Conservation (phyloP, 1,140 invertebrate species). For the Alviniconcha marisindica region DNA sequence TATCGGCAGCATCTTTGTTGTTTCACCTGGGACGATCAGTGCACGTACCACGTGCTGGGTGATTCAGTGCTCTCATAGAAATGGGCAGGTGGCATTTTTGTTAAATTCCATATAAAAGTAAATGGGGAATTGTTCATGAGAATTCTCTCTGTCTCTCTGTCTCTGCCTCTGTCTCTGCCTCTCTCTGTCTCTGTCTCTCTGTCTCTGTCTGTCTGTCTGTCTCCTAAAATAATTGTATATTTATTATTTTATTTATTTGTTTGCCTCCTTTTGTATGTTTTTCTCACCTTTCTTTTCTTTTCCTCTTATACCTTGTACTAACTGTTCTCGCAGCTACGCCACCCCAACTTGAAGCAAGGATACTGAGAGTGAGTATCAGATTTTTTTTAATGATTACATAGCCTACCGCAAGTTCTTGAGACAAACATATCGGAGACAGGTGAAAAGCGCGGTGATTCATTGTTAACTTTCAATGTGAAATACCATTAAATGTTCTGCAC, state of each 20-base stretch:
- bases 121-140: slow-evolving; percentile 58
- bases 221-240: neutral
- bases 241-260: neutral
- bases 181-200: neutral
- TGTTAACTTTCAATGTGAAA: no score
- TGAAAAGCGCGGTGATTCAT: no score
- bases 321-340: neutral
- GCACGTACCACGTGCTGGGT: slow-evolving; percentile 57
- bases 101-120: slow-evolving; percentile 64
- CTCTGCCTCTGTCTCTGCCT: no score
- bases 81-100: slow-evolving; percentile 62
- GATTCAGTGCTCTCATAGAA: slow-evolving; percentile 53
- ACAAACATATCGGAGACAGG: no score
- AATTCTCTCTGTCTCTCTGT: neutral
- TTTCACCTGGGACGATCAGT: slow-evolving; percentile 39
- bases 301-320: neutral
- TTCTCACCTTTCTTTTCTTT: neutral
- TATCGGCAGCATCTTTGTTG: slow-evolving; percentile 41
- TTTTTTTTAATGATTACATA: no score
- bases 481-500: no score
- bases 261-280: neutral
- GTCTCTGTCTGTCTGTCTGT: neutral
- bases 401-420: no score
- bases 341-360: no score
- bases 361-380: no score